Evolutionary conservation across 1,140 invertebrate genomes (phyloP).

Genomic region (Drosophila busckii): DNA sequence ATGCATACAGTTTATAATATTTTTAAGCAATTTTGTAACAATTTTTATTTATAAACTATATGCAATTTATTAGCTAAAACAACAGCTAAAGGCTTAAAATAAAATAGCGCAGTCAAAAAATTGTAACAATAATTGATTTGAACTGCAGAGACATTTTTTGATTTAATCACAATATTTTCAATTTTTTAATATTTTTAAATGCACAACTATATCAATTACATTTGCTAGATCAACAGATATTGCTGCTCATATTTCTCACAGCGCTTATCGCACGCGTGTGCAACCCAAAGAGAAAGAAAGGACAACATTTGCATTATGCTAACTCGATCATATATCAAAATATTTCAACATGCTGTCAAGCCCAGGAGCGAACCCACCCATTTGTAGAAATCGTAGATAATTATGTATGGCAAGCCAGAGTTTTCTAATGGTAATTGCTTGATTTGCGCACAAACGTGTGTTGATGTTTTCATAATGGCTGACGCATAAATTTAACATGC

Average conservation of each 20-base stretch:
- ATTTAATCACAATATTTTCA: neutral
- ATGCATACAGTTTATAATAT: too few relatives aligned
- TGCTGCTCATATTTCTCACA: conserved; percentile 27
- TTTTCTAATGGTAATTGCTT: conserved; percentile 68
- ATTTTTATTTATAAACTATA: too few relatives aligned
- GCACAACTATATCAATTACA: neutral
- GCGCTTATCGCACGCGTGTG: conserved; percentile 14
- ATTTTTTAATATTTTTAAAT: too few relatives aligned
- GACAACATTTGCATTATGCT: conserved; percentile 11
- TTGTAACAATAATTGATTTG: too few relatives aligned
- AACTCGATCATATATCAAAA: conserved; percentile 33
- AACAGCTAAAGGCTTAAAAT: too few relatives aligned
- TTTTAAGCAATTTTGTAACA: too few relatives aligned
- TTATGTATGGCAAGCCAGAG: conserved; percentile 64
- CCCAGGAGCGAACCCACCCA: conserved; percentile 18
- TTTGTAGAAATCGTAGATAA: conserved; percentile 55
- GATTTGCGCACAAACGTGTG: conserved; percentile 71
- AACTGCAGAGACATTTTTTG: neutral
- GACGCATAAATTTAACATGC: conserved; percentile 61
- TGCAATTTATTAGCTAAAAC: too few relatives aligned
- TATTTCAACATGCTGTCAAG: conserved; percentile 32
- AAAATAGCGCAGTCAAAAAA: too few relatives aligned
- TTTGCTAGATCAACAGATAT: neutral
- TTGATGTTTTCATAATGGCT: conserved; percentile 72
- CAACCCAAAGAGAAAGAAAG: too few relatives aligned